phyloP scores from a whole-genome alignment of 2,888 invertebrate species.

The Syrista parreyssii region DNA sequence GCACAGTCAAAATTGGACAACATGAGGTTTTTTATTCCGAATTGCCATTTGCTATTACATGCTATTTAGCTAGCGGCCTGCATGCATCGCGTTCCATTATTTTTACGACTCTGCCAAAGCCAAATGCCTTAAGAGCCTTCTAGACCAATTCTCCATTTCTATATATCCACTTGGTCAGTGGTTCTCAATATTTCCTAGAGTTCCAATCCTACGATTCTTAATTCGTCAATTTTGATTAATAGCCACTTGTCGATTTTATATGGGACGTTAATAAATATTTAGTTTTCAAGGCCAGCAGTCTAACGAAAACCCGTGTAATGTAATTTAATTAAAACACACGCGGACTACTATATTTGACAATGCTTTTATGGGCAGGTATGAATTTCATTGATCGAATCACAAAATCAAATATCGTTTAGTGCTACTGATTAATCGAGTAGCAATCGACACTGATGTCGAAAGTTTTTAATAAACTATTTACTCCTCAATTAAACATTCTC shows the following conservation, averaged over 20 bases:
- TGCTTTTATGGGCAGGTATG: neutral
- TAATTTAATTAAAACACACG: neutral
- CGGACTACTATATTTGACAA: neutral
- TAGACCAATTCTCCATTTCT: constrained; percentile 42
- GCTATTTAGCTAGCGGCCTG: constrained; percentile 57
- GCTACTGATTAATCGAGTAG: neutral
- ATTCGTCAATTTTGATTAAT: neutral
- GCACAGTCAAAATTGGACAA: constrained; percentile 10
- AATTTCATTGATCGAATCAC: neutral
- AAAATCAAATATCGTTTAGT: neutral
- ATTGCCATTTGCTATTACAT: constrained; percentile 54
- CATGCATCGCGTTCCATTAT: constrained; percentile 56
- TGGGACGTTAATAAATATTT: neutral
- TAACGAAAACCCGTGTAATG: neutral
- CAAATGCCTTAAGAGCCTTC: constrained; percentile 49
- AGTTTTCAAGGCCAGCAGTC: neutral
- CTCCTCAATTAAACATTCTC: neutral
- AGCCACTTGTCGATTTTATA: neutral
- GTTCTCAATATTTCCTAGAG: constrained; percentile 31
- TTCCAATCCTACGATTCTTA: neutral
- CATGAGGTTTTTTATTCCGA: constrained; percentile 11
- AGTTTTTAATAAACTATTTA: neutral
- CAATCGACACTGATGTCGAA: neutral
- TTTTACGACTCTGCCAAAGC: constrained; percentile 60
- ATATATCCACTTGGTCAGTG: constrained; percentile 31